Evolutionary conservation across 2,113 vertebrate genomes (phyloP).

Genomic region (Myotis davidii): DNA sequence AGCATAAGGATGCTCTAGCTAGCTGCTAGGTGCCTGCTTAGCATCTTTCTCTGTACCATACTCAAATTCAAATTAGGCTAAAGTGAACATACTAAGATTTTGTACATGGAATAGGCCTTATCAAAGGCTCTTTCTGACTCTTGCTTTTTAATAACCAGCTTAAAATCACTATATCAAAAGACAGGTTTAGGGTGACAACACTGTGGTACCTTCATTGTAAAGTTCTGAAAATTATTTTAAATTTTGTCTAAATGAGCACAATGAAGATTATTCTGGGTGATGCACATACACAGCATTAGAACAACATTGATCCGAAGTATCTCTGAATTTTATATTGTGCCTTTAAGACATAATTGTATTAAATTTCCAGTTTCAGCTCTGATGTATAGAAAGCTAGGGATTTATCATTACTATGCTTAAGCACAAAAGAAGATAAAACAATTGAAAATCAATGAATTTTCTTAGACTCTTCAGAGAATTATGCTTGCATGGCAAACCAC

Average conservation of each 20-base stretch:
- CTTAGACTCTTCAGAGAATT: background rate
- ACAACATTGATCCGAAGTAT: background rate
- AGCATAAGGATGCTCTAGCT: background rate
- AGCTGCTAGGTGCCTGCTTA: background rate
- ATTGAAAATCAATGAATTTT: background rate
- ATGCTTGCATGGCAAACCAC: background rate
- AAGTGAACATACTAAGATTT: background rate
- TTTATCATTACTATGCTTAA: background rate
- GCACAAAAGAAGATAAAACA: background rate
- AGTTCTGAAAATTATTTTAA: background rate
- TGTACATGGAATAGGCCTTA: background rate
- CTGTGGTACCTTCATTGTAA: background rate
- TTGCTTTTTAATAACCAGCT: background rate
- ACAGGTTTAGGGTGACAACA: background rate
- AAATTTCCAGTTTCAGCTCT: background rate
- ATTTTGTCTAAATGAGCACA: background rate
- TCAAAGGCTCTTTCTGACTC: background rate
- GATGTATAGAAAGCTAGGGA: background rate
- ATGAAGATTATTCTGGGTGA: background rate
- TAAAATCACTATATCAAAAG: background rate
- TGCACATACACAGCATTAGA: background rate
- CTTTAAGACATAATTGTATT: background rate
- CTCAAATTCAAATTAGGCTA: background rate
- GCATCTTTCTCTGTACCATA: no score
- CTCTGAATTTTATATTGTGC: background rate